phyloP scores from a whole-genome alignment of 2,888 invertebrate genomes.

The Fabriciana adippe region DNA sequence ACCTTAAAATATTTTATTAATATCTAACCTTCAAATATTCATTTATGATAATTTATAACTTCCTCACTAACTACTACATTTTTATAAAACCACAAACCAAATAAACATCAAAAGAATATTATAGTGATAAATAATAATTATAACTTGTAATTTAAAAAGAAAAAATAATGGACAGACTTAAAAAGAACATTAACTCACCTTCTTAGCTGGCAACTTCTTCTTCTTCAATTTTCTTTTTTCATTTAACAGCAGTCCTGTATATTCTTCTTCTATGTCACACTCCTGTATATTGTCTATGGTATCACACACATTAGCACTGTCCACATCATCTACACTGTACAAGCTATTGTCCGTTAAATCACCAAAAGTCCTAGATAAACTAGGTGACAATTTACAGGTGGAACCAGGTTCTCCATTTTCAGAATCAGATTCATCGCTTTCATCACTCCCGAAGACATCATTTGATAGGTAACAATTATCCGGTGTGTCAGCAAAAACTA shows the following conservation, averaged over 20 bases:
- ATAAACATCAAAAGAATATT: too few relatives aligned
- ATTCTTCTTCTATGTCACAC: slow-evolving; percentile 8
- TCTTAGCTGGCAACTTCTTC: slow-evolving; percentile 56
- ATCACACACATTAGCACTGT: slow-evolving; percentile 51
- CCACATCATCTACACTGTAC: slow-evolving; percentile 64
- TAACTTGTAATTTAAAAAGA: neutral
- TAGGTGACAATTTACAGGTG: slow-evolving; percentile 33
- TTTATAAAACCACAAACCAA: too few relatives aligned
- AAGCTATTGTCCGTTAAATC: slow-evolving; percentile 69
- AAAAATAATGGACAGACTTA: neutral
- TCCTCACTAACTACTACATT: too few relatives aligned
- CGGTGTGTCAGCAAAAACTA: slow-evolving; percentile 74
- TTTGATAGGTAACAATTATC: slow-evolving; percentile 69
- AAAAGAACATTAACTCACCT: slow-evolving; percentile 51
- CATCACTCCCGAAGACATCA: slow-evolving; percentile 65
- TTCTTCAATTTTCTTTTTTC: slow-evolving; percentile 54
- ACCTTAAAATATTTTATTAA: too few relatives aligned
- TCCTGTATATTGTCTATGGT: slow-evolving; percentile 22
- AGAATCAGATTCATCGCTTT: slow-evolving; percentile 38
- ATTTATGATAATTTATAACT: too few relatives aligned
- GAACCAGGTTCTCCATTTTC: slow-evolving; percentile 42
- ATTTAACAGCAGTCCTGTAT: slow-evolving; percentile 56
- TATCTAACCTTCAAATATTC: too few relatives aligned
- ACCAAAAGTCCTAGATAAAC: slow-evolving; percentile 61
- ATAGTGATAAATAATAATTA: too few relatives aligned